phyloP scores from a whole-genome alignment of 2,113 vertebrate species.

The Corythornis madagascariensis region DNA sequence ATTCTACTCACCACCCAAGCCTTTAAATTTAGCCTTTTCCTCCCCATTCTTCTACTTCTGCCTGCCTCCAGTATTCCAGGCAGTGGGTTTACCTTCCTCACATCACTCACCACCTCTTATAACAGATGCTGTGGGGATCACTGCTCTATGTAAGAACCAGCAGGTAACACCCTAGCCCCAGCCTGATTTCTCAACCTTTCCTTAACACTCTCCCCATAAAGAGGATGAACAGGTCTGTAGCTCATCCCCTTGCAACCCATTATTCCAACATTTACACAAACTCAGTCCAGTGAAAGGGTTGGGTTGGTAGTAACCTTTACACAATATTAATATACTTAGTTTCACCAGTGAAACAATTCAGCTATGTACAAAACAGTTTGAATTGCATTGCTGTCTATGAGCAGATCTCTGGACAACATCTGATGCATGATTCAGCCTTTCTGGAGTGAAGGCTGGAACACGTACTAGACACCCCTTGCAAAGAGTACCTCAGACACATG shows the following conservation, averaged over 20 bases:
- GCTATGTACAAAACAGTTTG: rapidly evolving
- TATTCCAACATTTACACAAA: neutral
- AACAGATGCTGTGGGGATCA: neutral
- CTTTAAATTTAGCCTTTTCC: neutral
- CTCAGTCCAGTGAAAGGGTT: neutral
- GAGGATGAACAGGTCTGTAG: neutral
- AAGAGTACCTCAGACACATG: neutral
- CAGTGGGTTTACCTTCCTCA: neutral
- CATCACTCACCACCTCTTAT: neutral
- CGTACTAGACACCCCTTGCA: rapidly evolving
- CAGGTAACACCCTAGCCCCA: neutral
- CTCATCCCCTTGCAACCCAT: neutral
- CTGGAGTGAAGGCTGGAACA: neutral
- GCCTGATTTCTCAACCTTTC: neutral
- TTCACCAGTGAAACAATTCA: neutral
- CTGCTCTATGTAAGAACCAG: neutral
- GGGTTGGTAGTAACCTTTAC: neutral
- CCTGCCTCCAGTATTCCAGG: neutral
- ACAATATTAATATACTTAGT: neutral
- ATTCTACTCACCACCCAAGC: neutral
- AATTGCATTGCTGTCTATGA: neutral
- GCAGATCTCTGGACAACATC: neutral
- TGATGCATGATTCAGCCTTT: neutral
- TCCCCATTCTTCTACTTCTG: neutral
- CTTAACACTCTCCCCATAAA: neutral